Conservation (phyloP, 2,888 invertebrate genomes). For the Lordiphosa andalusiaca region DNA sequence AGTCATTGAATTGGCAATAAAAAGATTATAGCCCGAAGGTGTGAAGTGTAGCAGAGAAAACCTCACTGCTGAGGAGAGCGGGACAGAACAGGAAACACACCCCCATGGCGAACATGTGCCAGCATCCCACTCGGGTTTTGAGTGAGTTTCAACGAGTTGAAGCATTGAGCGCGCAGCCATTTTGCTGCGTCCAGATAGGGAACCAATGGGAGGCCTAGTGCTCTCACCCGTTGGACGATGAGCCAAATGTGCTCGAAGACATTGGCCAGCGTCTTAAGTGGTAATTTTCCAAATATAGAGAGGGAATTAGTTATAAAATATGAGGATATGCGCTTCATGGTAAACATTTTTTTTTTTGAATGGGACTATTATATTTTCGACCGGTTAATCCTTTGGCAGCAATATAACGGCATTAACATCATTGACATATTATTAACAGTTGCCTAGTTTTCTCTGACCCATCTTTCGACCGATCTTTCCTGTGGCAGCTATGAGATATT, state of each 20-base stretch:
- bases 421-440: no score
- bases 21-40: slow-evolving; percentile 76
- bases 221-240: neutral
- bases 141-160: slow-evolving; percentile 10
- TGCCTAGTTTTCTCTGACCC: no score
- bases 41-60: slow-evolving; percentile 59
- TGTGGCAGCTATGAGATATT: no score
- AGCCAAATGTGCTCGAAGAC: slow-evolving; percentile 26
- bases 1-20: slow-evolving; percentile 76
- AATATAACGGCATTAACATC: no score
- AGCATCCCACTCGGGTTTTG: slow-evolving; percentile 48
- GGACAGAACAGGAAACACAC: slow-evolving; percentile 8
- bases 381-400: no score
- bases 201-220: slow-evolving; percentile 40
- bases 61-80: neutral
- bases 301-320: no score
- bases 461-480: no score
- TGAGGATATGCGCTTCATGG: no score
- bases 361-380: no score
- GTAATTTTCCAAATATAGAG: no score
- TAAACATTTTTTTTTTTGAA: no score
- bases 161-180: slow-evolving; percentile 47
- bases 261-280: no score
- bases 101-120: slow-evolving; percentile 30
- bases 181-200: slow-evolving; percentile 25